Base-by-base conservation (phyloP, 2,888 invertebrate genomes). In the Pomacea canaliculata region DNA sequence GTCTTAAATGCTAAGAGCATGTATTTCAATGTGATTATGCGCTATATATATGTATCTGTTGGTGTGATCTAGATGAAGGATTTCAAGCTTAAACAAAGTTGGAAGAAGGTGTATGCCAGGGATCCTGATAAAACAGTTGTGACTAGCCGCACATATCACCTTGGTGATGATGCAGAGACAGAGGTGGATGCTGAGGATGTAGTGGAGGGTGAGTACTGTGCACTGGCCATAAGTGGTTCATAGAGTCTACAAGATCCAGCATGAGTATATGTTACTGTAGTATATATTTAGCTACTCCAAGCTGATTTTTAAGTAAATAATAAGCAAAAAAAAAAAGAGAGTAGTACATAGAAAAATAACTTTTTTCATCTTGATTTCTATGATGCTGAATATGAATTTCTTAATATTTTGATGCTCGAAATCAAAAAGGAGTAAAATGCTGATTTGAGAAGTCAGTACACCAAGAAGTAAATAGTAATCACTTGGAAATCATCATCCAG, bases 151-250 rank as follows among this genome's bases (percentile, higher is more conserved):
- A 88, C 89, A 9, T 86, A 83, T 70, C 90, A 90, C 79, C 85
- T 90, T 80, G 89, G 90, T 77, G 91, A 92, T 80, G 92, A 91
- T 56, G 89, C 93, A 84, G 91, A 91, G 78, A 92, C 92, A 3
- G 91, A 92, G 48, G 91, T 93, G 2, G 90, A 92, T 10, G 87
- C 88, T 7, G 90, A 91, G 37, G 91, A 94, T 62, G 91, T 93
- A 68, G 92, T 93, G n/a, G 91, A 92, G 83, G 93, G 93, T 91
- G 65, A 80, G 76, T 60, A 13, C 10, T 13, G 51, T 56, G 1
- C 16, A 16, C 12, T 51, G 51, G 2, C 18, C 37, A 10, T 10
- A 27, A 10, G 63, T 63, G n/a, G 12, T 16, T 63, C 10, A 12
- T 63, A 16, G 51, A 10, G 16, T 56, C 16, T 7, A 13, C 12